Conservation (phyloP, 30 jellyfish, hydroid and myxozoan species). For the Mastigias papua region DNA sequence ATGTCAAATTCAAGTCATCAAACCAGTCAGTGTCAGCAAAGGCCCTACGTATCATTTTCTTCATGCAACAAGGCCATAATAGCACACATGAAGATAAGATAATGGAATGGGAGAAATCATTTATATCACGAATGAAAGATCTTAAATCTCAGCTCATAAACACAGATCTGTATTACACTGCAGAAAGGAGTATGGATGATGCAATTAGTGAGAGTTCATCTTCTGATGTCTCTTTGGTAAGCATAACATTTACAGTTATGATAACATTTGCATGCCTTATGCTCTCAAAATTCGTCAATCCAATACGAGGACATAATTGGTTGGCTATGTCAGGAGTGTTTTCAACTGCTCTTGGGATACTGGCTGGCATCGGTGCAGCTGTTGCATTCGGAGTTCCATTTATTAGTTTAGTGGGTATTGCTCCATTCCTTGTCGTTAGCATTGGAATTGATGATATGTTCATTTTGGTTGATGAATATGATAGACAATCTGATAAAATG, state of each 20-base stretch:
- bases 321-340: constrained; percentile 65
- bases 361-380: constrained; percentile 73
- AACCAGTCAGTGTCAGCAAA: constrained; percentile 31
- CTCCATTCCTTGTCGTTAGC: constrained; percentile 86
- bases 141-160: not conserved
- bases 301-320: constrained; percentile 60
- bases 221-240: constrained; percentile 35
- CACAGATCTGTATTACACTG: constrained; percentile 12
- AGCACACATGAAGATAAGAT: not conserved
- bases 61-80: constrained; percentile 37
- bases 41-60: constrained; percentile 11
- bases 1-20: not conserved
- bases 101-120: constrained; percentile 28
- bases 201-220: constrained; percentile 57
- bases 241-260: constrained; percentile 78
- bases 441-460: constrained; percentile 89
- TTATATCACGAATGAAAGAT: not conserved
- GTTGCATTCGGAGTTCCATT: constrained; percentile 74
- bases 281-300: constrained; percentile 48
- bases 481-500: constrained; percentile 28
- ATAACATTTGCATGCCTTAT: constrained; percentile 62
- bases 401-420: constrained; percentile 79
- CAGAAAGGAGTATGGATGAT: constrained; percentile 71
- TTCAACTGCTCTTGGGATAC: constrained; percentile 61
- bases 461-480: constrained; percentile 75